Evolutionary conservation across 1,140 invertebrate genomes (phyloP), one percentile per base, ranked within the genome.

Genomic region (Penaeus vannamei): DNA sequence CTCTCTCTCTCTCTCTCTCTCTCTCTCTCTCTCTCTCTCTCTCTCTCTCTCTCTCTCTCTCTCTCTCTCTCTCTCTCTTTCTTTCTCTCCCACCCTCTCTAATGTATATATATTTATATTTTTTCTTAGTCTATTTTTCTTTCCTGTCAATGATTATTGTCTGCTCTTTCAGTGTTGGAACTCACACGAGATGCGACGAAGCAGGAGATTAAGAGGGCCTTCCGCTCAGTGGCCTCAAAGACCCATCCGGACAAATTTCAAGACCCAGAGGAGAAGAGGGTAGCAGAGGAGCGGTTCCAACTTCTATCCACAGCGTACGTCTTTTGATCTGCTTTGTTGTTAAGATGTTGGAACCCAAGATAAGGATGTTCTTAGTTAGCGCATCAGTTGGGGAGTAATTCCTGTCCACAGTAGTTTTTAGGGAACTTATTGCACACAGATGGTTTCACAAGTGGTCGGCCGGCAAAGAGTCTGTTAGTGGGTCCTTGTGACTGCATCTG

Each of bases 191-290:
- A 91, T 87, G 90, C 90, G 26, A 85, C 90, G 17, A 91, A 91
- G 81, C 84, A 84, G 36, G 90, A 91, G 2, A 84, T 91, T 46
- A 91, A 91, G 76, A 64, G 90, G 60, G 88, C 85, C 26, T 91
- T 91, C 85, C 77, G 90, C 66, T 80, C 90, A 12, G 66, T 87
- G 32, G 90, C 90, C 32, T 90, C 90, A 4, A 91, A 91, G 83
- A 91, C 84, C 66, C 90, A 91, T 66, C 90, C 90, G 3, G 90
- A 91, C 77, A 90, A 82, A 53, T 91, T 91, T 64, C 88, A 80
- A 61, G 90, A 91, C 66, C 86, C 86, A 61, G 87, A 87, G 46
- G 81, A 90, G 42, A 91, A 91, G 89, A 83, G 60, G 42, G 42
- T 77, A 29, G 90, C 90, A 5, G 90, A 91, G 64, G 89, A 90